phyloP scores from a whole-genome alignment of 2,113 vertebrate species.

The Vimba vimba region DNA sequence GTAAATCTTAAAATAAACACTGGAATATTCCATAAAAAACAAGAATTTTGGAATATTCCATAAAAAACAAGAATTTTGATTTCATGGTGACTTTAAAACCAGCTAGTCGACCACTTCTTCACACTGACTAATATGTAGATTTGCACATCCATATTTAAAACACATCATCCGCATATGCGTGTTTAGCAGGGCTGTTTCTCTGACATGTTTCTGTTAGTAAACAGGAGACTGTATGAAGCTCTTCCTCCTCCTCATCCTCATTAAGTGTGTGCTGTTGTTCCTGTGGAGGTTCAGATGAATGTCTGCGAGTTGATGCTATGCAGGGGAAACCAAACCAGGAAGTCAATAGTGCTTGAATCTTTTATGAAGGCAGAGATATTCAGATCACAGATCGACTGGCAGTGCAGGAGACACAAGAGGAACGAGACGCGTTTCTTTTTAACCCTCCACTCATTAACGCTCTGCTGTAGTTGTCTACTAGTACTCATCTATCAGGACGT shows the following conservation, averaged over 20 bases:
- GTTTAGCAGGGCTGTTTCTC: not conserved
- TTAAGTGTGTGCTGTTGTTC: slow-evolving; percentile 53
- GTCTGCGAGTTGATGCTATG: slow-evolving; percentile 63
- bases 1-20: too few relatives aligned
- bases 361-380: slow-evolving; percentile 91
- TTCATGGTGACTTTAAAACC: not conserved
- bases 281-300: slow-evolving; percentile 62
- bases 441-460: slow-evolving; percentile 70
- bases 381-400: slow-evolving; percentile 81
- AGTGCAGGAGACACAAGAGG: slow-evolving; percentile 65
- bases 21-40: too few relatives aligned
- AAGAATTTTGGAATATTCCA: too few relatives aligned
- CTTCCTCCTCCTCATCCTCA: slow-evolving; percentile 35
- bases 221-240: slow-evolving; percentile 23
- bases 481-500: slow-evolving; percentile 47
- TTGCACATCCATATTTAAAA: not conserved
- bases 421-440: slow-evolving; percentile 57
- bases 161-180: not conserved
- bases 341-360: slow-evolving; percentile 89
- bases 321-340: slow-evolving; percentile 70
- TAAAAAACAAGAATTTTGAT: too few relatives aligned
- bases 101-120: not conserved
- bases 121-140: not conserved
- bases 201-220: not conserved
- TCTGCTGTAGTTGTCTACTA: slow-evolving; percentile 25